Evolutionary conservation across 2,888 invertebrate genomes (phyloP).

Genomic region (Sinodicranocentrus sp.): DNA sequence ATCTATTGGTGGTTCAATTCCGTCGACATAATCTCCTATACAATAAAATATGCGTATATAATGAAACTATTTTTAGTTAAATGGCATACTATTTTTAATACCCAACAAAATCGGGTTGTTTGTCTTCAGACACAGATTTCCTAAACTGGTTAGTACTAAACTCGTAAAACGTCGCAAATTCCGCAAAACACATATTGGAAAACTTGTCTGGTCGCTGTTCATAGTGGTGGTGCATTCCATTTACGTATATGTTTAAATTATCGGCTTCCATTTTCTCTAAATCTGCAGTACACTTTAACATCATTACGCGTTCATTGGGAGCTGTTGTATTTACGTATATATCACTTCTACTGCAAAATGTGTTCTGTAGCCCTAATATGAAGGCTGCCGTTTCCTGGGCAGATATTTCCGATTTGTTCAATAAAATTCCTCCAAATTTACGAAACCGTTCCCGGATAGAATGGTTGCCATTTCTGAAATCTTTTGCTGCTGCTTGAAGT

Average conservation of each 20-base stretch:
- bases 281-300: constrained; percentile 48
- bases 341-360: constrained; percentile 17
- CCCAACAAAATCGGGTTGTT: too few species aligned
- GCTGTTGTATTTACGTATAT: constrained; percentile 73
- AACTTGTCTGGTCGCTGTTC: constrained; percentile 74
- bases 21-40: too few species aligned
- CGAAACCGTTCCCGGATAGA: constrained; percentile 70
- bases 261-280: constrained; percentile 55
- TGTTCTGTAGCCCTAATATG: constrained; percentile 64
- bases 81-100: too few species aligned
- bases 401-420: constrained; percentile 71
- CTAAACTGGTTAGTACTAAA: not conserved
- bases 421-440: constrained; percentile 70
- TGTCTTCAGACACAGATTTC: not conserved
- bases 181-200: constrained; percentile 77
- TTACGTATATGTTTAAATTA: constrained; percentile 43
- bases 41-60: too few species aligned
- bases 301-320: constrained; percentile 40
- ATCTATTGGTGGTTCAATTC: too few species aligned
- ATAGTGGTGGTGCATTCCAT: constrained; percentile 76
- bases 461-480: constrained; percentile 75
- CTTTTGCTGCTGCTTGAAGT: constrained; percentile 73
- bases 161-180: constrained; percentile 74
- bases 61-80: too few species aligned
- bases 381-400: constrained; percentile 76